These are phyloP conservation scores for Pangasianodon gigas DNA, from an alignment of 2,113 vertebrate genomes.

Conservation along the genomic window DNA sequence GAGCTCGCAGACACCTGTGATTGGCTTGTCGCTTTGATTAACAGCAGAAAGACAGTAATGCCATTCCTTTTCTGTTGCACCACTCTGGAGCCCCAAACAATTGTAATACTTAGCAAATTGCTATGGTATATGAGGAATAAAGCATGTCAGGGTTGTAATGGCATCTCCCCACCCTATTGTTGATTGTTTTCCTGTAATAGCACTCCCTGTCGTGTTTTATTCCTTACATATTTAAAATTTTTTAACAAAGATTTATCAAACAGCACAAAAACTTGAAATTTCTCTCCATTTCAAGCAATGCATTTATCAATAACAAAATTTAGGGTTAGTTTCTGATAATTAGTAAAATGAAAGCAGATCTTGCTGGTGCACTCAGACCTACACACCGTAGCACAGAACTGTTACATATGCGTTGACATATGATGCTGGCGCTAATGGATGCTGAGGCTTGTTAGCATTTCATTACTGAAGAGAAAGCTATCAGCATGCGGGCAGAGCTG, in stretches of 20 bases:
- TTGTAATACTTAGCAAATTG: neutral
- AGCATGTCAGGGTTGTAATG: neutral
- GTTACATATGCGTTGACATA: constrained; percentile 32
- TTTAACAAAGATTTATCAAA: neutral
- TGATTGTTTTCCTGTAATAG: constrained; percentile 1
- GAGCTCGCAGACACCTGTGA: neutral
- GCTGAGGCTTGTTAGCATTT: constrained; percentile 39
- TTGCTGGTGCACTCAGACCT: neutral
- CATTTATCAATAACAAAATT: neutral
- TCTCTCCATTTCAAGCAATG: neutral
- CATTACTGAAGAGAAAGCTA: constrained; percentile 45
- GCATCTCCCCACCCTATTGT: too few species aligned
- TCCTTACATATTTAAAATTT: neutral
- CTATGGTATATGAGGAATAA: neutral
- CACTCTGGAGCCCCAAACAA: neutral
- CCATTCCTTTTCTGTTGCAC: neutral
- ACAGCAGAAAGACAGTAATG: neutral
- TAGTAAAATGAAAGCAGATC: neutral
- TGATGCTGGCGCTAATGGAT: constrained; percentile 20
- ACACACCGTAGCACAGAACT: neutral
- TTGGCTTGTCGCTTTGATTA: neutral
- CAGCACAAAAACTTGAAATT: neutral
- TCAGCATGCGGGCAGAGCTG: constrained; percentile 51
- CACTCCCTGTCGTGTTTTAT: neutral
- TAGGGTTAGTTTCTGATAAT: neutral